Conservation (phyloP, 2,888 invertebrate species). For the Drosophila lacicola region DNA sequence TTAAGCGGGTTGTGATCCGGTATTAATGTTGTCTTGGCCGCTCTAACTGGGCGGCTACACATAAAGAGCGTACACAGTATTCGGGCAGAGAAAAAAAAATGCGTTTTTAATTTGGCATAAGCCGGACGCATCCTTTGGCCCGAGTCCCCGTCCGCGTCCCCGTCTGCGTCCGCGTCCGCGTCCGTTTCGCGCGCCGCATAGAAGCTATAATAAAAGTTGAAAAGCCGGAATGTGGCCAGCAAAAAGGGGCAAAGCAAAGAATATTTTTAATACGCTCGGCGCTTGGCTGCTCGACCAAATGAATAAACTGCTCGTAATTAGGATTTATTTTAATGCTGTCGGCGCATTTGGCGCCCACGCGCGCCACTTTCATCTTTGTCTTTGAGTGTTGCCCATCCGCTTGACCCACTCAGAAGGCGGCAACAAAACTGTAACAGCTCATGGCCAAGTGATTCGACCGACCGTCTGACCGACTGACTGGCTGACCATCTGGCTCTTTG, state of each 20-base stretch:
- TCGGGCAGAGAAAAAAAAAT: conserved; percentile 62
- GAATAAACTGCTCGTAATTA: conserved; percentile 81
- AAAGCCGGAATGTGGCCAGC: conserved; percentile 36
- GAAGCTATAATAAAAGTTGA: conserved; percentile 58
- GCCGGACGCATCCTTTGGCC: conserved; percentile 65
- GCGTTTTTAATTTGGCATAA: conserved; percentile 79
- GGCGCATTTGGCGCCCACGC: conserved; percentile 49
- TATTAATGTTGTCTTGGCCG: conserved; percentile 59
- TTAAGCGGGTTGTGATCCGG: conserved; percentile 53
- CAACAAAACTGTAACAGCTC: conserved; percentile 61
- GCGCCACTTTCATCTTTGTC: conserved; percentile 7
- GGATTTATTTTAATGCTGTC: conserved; percentile 77
- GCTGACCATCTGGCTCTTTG: conserved; percentile 8
- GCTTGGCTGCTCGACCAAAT: conserved; percentile 51
- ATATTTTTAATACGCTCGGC: conserved; percentile 62
- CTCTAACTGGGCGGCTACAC: conserved; percentile 25
- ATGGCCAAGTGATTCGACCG: conserved; percentile 39
- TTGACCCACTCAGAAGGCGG: conserved; percentile 63
- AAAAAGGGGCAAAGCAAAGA: conserved; percentile 22
- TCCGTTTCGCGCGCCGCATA: conserved; percentile 11
- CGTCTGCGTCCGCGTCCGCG: background rate
- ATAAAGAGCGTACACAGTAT: conserved; percentile 22
- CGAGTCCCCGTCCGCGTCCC: background rate
- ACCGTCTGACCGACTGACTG: background rate
- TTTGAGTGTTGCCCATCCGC: conserved; percentile 58